Evolutionary conservation across 2,888 invertebrate genomes (phyloP).

Genomic region (Dicyrtoma fusca): DNA sequence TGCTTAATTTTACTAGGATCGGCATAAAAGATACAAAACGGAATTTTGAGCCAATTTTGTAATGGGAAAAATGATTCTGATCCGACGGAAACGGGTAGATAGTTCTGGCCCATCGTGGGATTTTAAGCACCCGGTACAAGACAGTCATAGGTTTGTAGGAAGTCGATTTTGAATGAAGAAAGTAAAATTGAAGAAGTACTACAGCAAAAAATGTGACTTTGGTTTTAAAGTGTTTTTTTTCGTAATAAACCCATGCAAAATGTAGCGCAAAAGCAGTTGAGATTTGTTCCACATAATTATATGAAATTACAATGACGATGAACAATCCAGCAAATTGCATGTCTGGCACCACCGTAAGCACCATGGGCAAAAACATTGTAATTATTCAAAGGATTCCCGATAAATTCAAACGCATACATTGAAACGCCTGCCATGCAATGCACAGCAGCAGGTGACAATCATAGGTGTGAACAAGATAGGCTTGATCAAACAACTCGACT

Average conservation of each 20-base stretch:
- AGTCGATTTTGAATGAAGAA: too few species aligned
- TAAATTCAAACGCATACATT: neutral
- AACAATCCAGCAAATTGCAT: constrained; percentile 10
- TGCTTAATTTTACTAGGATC: too few species aligned
- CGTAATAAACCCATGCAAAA: constrained; percentile 16
- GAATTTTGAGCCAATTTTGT: neutral
- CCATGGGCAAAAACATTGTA: neutral
- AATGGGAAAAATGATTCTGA: neutral
- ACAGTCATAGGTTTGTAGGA: too few species aligned
- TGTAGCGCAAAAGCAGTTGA: neutral
- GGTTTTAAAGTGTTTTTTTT: neutral
- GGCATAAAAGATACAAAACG: too few species aligned
- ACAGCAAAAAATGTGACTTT: too few species aligned
- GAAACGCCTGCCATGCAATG: constrained; percentile 14
- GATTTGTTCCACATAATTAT: neutral
- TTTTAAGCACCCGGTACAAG: too few species aligned
- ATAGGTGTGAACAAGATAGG: neutral
- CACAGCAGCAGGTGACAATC: constrained; percentile 5
- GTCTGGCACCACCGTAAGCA: constrained; percentile 16
- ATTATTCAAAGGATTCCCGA: neutral
- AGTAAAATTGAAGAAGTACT: too few species aligned
- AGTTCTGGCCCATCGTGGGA: too few species aligned
- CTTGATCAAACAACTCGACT: neutral
- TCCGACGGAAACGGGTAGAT: neutral
- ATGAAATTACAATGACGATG: neutral